Evolutionary conservation across 2,113 vertebrate genomes (phyloP).

Genomic region (Trogon surrucura): DNA sequence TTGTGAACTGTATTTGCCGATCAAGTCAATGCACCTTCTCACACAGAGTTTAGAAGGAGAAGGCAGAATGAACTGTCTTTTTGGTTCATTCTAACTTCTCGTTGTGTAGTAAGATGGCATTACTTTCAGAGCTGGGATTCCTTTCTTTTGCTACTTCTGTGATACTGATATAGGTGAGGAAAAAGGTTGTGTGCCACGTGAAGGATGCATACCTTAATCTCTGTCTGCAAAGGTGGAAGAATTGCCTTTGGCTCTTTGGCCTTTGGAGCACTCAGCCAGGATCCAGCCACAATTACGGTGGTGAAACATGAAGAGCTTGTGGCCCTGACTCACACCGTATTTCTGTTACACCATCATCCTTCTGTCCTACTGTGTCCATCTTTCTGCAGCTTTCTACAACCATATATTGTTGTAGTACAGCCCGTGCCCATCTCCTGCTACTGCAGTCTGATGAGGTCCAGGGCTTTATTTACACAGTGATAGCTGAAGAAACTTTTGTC

Average conservation of each 20-base stretch:
- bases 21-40: not conserved
- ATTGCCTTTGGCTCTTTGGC: not conserved
- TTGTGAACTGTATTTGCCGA: fast-evolving
- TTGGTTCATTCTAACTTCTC: not conserved
- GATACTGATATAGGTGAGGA: not conserved
- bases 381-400: not conserved
- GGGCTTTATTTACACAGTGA: not conserved
- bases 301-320: not conserved
- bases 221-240: not conserved
- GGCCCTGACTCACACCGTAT: not conserved
- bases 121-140: not conserved
- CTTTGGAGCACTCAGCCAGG: not conserved
- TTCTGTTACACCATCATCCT: not conserved
- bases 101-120: not conserved
- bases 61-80: not conserved
- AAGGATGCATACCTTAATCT: not conserved
- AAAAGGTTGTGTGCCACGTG: not conserved
- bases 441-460: not conserved
- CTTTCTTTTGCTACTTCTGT: not conserved
- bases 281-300: not conserved
- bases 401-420: fast-evolving
- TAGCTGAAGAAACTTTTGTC: not conserved
- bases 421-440: not conserved
- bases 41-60: not conserved
- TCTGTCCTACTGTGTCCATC: not conserved